Evolutionary conservation across 2,797 vertebrate species (phyloP).

Genomic region (Cyclopterus lumpus): DNA sequence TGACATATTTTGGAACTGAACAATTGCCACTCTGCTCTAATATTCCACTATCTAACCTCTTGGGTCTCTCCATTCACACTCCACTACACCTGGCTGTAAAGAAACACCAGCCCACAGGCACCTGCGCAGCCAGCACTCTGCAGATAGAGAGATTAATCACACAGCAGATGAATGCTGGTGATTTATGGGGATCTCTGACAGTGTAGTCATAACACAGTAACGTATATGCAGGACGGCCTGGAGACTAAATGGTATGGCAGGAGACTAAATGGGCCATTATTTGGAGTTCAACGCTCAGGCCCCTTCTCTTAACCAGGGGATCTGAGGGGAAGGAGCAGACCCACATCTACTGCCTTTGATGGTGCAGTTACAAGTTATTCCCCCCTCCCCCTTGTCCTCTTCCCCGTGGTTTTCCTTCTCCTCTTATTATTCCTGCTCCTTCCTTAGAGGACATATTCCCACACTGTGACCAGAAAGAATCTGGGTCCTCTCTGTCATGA

Average conservation of each 20-base stretch:
- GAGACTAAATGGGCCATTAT: conserved; percentile 65
- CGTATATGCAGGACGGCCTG: conserved; percentile 62
- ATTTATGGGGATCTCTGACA: conserved; percentile 71
- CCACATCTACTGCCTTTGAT: conserved; percentile 76
- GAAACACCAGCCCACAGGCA: conserved; percentile 62
- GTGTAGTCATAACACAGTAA: conserved; percentile 77
- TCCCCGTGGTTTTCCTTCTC: conserved; percentile 53
- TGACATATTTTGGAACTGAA: conserved; percentile 75
- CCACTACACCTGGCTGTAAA: conserved; percentile 71
- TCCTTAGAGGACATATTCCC: conserved; percentile 70
- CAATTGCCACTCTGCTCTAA: conserved; percentile 68
- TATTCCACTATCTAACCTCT: conserved; percentile 51
- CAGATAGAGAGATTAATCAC: conserved; percentile 75
- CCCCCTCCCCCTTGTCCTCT: conserved; percentile 39
- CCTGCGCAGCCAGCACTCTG: conserved; percentile 66
- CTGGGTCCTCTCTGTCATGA: conserved; percentile 74
- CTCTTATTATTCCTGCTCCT: conserved; percentile 59
- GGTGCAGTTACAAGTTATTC: conserved; percentile 56
- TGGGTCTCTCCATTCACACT: conserved; percentile 33
- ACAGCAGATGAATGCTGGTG: conserved; percentile 61
- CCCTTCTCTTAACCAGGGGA: conserved; percentile 40
- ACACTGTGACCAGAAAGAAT: conserved; percentile 64
- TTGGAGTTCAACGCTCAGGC: conserved; percentile 52
- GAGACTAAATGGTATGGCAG: conserved; percentile 52
- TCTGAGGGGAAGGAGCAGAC: conserved; percentile 44